phyloP scores from a whole-genome alignment of 2,888 invertebrate species.

The Dichetophora obliterata region DNA sequence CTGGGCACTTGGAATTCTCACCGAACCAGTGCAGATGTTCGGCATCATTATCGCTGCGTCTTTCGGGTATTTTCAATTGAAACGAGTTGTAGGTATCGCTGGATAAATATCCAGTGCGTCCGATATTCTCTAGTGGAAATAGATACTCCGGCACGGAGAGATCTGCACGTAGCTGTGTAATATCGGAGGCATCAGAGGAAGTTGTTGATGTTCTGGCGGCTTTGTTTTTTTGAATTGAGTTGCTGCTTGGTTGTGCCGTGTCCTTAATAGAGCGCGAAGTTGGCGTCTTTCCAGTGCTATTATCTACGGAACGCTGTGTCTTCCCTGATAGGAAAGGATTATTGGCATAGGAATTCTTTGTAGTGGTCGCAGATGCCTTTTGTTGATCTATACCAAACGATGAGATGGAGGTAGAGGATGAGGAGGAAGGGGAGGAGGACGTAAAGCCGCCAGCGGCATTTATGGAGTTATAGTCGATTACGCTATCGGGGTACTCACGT shows the following conservation, averaged over 20 bases:
- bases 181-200: conserved; percentile 48
- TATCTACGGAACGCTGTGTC: background rate
- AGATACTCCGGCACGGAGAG: conserved; percentile 76
- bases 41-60: conserved; percentile 57
- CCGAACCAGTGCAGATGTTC: conserved; percentile 70
- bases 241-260: conserved; percentile 50
- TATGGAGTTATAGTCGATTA: conserved; percentile 54
- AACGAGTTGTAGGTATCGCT: conserved; percentile 75
- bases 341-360: conserved; percentile 38
- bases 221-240: background rate
- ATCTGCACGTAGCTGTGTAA: conserved; percentile 74
- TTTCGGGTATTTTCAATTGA: conserved; percentile 72
- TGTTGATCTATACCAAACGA: conserved; percentile 47
- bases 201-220: conserved; percentile 45
- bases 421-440: conserved; percentile 52
- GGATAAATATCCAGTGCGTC: conserved; percentile 73
- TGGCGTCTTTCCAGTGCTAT: conserved; percentile 47
- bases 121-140: conserved; percentile 73
- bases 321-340: conserved; percentile 43
- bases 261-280: conserved; percentile 62
- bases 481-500: conserved; percentile 61
- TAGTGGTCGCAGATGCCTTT: conserved; percentile 24
- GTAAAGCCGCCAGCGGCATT: conserved; percentile 55
- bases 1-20: conserved; percentile 75
- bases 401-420: conserved; percentile 51